Conservation (phyloP, 2,797 vertebrate species). For the Phalanger gymnotis region DNA sequence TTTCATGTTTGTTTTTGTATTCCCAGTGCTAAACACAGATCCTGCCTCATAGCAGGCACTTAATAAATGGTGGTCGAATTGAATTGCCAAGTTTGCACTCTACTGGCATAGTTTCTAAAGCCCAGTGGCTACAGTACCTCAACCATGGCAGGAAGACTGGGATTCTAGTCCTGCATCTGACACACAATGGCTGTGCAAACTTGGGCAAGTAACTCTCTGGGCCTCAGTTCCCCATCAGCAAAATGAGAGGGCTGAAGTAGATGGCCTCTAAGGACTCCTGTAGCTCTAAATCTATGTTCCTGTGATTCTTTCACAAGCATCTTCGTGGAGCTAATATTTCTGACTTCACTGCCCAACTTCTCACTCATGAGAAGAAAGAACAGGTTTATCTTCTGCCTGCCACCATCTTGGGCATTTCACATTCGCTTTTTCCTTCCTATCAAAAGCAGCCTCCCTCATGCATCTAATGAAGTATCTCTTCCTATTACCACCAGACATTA, state of each 20-base stretch:
- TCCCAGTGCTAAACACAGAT: background rate
- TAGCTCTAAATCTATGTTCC: background rate
- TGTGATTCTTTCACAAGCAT: background rate
- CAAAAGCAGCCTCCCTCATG: background rate
- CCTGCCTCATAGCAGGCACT: background rate
- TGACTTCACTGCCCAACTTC: slow-evolving; percentile 1
- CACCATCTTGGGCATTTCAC: slow-evolving; percentile 23
- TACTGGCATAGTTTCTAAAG: background rate
- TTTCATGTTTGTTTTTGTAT: background rate
- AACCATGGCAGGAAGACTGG: background rate
- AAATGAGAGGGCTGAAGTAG: background rate
- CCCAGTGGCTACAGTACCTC: background rate
- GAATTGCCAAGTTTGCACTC: background rate
- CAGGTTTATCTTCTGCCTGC: slow-evolving; percentile 27
- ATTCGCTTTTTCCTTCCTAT: background rate
- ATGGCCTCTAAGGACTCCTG: background rate
- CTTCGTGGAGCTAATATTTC: background rate
- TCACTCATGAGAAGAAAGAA: slow-evolving; percentile 47
- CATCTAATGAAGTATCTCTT: background rate
- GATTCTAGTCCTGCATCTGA: background rate
- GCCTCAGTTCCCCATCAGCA: background rate
- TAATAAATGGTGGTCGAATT: background rate
- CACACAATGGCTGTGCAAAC: background rate
- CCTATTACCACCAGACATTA: background rate
- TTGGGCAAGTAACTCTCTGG: background rate